Evolutionary conservation across 2,797 vertebrate species (phyloP).

Genomic region (Alca torda): DNA sequence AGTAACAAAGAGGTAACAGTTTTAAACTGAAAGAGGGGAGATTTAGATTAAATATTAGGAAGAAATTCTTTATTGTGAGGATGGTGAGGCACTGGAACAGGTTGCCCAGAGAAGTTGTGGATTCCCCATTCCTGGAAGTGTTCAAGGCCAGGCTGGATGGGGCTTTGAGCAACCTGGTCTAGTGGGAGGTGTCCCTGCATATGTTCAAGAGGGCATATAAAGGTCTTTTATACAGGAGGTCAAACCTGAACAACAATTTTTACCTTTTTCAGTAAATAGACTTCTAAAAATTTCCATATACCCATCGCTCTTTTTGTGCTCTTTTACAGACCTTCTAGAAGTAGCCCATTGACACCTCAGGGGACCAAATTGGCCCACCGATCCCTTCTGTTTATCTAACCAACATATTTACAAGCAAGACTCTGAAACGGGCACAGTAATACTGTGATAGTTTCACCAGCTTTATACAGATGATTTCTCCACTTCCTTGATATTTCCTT

Average conservation of each 20-base stretch:
- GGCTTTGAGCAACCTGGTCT: background rate
- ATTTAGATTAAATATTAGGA: background rate
- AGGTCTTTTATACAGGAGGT: background rate
- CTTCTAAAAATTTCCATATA: background rate
- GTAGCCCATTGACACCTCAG: background rate
- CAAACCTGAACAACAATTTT: background rate
- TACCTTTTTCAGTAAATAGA: background rate
- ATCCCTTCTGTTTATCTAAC: background rate
- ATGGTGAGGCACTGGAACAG: background rate
- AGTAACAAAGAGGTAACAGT: background rate
- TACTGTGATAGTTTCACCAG: background rate
- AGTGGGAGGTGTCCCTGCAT: background rate
- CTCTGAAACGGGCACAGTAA: background rate
- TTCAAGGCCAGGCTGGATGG: background rate
- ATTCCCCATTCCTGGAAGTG: background rate
- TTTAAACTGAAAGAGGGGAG: background rate
- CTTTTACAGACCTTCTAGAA: background rate
- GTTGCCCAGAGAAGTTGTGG: background rate
- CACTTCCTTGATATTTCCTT: background rate
- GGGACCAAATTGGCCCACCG: fast-evolving
- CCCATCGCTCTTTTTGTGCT: background rate
- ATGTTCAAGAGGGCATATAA: background rate
- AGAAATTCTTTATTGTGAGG: background rate
- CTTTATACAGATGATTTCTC: background rate
- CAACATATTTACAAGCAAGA: background rate